Conservation (phyloP, 2,888 invertebrate species). For the Phragmatobia fuliginosa region DNA sequence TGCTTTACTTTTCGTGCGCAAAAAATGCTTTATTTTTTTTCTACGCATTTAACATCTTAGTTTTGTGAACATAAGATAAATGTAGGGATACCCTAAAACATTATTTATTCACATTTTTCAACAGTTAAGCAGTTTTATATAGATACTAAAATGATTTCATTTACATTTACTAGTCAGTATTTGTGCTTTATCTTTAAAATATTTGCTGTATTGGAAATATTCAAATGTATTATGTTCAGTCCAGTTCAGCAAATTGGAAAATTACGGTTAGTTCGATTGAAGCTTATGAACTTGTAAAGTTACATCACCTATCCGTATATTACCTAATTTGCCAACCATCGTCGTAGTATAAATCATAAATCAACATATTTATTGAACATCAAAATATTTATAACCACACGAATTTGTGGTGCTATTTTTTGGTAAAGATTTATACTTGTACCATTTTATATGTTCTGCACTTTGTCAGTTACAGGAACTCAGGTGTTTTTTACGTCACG, state of each 20-base stretch:
- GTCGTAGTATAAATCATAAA: neutral
- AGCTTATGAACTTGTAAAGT: slow-evolving; percentile 9
- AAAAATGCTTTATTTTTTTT: neutral
- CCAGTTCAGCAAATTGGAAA: slow-evolving; percentile 24
- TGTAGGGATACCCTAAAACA: neutral
- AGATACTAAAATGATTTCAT: neutral
- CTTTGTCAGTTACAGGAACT: neutral
- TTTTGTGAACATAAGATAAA: neutral
- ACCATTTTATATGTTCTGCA: no score
- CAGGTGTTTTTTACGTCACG: neutral
- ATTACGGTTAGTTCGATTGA: slow-evolving; percentile 18
- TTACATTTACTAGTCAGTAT: neutral
- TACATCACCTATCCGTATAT: slow-evolving; percentile 8
- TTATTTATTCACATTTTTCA: neutral
- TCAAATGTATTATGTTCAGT: slow-evolving; percentile 14
- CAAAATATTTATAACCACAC: neutral
- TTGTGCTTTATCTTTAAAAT: slow-evolving; percentile 5
- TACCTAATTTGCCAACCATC: neutral
- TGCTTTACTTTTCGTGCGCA: neutral
- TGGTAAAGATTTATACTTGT: neutral
- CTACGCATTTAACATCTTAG: neutral
- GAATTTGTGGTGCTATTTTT: neutral
- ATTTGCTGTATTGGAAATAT: slow-evolving; percentile 17
- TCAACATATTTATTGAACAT: neutral
- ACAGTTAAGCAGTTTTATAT: neutral